Base-by-base conservation (phyloP, 2,113 vertebrate genomes). In the Neotoma lepida region DNA sequence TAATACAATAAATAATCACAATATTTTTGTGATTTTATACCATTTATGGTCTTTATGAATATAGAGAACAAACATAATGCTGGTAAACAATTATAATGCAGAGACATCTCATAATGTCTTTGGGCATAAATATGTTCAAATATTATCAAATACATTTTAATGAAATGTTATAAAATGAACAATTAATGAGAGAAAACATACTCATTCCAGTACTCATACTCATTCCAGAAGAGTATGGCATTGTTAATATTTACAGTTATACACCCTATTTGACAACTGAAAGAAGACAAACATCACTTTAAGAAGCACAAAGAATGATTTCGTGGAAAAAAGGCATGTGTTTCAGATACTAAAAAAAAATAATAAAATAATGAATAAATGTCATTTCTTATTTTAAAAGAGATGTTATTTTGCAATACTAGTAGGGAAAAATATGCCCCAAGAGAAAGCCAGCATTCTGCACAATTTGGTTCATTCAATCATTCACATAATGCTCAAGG, bases 241-340 rank as follows among this genome's bases (percentile, higher is more conserved):
- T 14, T 84, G 51, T 74, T 87, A 70, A 61, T 22, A 54, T 78
- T 89, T 81, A 80, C 58, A 18, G 56, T 73, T 91, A 90, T 88
- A 39, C 39, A 71, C 9, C 2, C 6, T 74, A 6, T 82, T 82
- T 74, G 33, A 86, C 17, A 89, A 35, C 44, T n/a, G 3, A 1
- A 9, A 41, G 24, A 76, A 39, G 46, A 74, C n/a, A 26, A 90
- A 39, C 30, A 93, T 81, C 33, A 35, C 7, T 35, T 28, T 18
- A 63, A 33, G 58, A 86, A n/a, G 24, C 18, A 30, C 70, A 51
- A 81, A 35, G 61, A 90, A 77, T 46, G 22, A 51, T 56, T 82
- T 84, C 12, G 89, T 95, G 77, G 89, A 51, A 44, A 89, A 73
- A 81, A 13, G 63, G 1, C 22, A 54, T 35, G 9, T 2, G 54